Evolutionary conservation across 2,797 vertebrate genomes (phyloP), one percentile per base, ranked within the genome.

Genomic region (Phrynocephalus forsythii): DNA sequence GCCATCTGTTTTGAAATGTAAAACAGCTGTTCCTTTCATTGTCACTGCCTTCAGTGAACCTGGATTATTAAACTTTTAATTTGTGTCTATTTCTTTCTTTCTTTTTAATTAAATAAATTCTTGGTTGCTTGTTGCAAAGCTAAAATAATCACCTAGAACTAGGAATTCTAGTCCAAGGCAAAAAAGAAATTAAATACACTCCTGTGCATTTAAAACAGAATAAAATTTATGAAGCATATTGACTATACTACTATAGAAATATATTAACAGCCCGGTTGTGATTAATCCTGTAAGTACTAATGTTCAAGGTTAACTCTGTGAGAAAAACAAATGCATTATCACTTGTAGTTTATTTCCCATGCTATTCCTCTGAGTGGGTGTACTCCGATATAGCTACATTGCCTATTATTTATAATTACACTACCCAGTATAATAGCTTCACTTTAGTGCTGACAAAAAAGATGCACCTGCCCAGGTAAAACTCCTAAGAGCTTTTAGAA

Each of bases 1-100:
- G 79, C 30, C 89, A 90, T 94, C 89, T 93, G 84, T 89, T 94
- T 88, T 89, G 78, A 93, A 93, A 92, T 87, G 24, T 86, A 94
- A 94, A 94, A 68, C 90, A 96, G 83, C 77, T 94, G 85, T 20
- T 92, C 48, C 87, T 78, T 93, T 77, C 72, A 89, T 85, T 90
- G 88, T 86, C 4, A 20, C 71, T 73, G 94, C 87, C 89, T 91
- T 94, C 60, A 78, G 48, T 84, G 69, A 50, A 93, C 89, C 66
- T 79, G 88, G 63, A 87, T 94, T 92, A 95, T 93, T 89, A 92
- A 95, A 95, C 69, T 78, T 91, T 50, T 82, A 93, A 95, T 87
- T 91, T 52, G 44, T 91, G 92, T 87, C 76, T 78, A 91, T 84
- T 81, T 87, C 86, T 56, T 87, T 69, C 38, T 56, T 56, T 56